Base-by-base conservation (phyloP, 1,140 invertebrate species). In the Dendroctonus valens region DNA sequence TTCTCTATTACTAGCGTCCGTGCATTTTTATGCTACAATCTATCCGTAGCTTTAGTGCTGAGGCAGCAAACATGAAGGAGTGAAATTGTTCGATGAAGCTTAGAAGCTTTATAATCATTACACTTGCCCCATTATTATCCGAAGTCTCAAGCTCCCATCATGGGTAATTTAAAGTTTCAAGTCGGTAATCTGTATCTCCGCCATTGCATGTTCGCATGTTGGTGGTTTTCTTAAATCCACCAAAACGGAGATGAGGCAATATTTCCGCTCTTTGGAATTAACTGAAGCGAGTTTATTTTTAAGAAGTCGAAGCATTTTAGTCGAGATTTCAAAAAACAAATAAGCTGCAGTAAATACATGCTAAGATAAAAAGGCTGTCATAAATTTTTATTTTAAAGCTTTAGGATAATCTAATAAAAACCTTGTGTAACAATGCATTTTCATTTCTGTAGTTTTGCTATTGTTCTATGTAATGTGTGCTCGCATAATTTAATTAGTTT, bases 281-380 rank as follows among this genome's bases (percentile, higher is more conserved):
- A 63, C 50, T 42, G 60, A 54, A 63, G 41, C 51, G 60, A 54
- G 51, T 41, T 51, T 44, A 54, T 54, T 53, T 63, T 54, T 63
- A 53, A 63, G 51, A 54, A 63, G 41, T 53, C 46, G 37, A 26
- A 26, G 60, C 50, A 44, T 54, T 54, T 63, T 63, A 54, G 60
- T 37, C 15, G 60, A 52, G 40, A 14, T 7, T 38, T 54, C 39
- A 42, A 26, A 61, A 61, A 61, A 26, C 26, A 26, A 51, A 52
- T 51, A 61, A 61, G 49, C 59, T 41, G 48, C 50, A 51, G 48
- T 60, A 60, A 50, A 61, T 51, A 40, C 49, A 52, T 52, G 48
- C 26, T 52, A 14, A 52, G 48, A 61, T 61, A 52, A 61, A 41
- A 52, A 8, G 49, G 37, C 49, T 52, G 59, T 52, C 49, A 61